phyloP scores from a whole-genome alignment of 2,888 invertebrate species.

The Heliconius hortense region DNA sequence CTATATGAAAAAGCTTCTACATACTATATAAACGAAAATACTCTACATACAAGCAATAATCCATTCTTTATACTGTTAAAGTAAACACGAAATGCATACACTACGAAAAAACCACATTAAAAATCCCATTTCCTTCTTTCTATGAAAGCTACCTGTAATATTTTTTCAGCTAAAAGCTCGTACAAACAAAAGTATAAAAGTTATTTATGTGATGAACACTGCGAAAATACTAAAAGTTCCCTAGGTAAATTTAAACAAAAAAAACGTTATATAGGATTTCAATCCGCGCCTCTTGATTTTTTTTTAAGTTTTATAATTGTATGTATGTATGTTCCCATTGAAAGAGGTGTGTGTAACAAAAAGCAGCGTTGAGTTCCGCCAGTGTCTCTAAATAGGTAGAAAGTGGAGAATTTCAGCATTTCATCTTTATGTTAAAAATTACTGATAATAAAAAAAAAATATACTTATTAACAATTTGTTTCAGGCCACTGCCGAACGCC shows the following conservation, averaged over 20 bases:
- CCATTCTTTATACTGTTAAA: conserved; percentile 8
- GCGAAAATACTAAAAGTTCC: not conserved
- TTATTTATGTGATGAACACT: conserved; percentile 33
- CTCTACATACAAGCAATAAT: not conserved
- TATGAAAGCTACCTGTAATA: conserved; percentile 20
- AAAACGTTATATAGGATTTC: not conserved
- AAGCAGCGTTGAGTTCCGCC: too few relatives aligned
- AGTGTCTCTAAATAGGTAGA: too few relatives aligned
- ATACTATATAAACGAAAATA: too few relatives aligned
- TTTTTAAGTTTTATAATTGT: not conserved
- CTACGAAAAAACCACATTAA: conserved; percentile 23
- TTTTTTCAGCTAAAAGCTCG: conserved; percentile 30
- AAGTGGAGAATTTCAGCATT: too few relatives aligned
- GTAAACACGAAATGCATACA: conserved; percentile 19
- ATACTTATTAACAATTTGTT: conserved; percentile 47
- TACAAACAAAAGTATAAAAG: conserved; percentile 33
- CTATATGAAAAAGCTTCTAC: too few relatives aligned
- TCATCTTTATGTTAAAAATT: not conserved
- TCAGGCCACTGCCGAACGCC: conserved; percentile 76
- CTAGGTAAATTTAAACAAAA: too few relatives aligned
- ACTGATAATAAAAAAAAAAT: not conserved
- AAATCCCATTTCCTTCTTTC: conserved; percentile 25
- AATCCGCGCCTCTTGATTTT: not conserved
- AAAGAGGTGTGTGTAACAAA: too few relatives aligned
- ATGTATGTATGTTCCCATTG: too few relatives aligned